A percentile compares a stretch with the other conserved stretches of the same genome.
Conservation (phyloP, 2,888 invertebrate genomes). For the Girardia tigrina region DNA sequence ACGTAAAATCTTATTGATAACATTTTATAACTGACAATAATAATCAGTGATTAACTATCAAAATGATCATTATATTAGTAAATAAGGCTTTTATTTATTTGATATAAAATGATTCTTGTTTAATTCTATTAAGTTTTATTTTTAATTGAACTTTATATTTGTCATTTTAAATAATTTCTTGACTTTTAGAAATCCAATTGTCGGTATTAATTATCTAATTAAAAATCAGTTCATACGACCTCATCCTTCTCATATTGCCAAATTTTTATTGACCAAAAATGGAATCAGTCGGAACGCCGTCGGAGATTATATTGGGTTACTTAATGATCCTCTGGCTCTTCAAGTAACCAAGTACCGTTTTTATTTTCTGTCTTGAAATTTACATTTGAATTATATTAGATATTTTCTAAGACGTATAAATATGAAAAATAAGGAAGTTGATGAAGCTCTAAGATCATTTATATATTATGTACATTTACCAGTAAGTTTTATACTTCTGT, state of each 20-base stretch:
- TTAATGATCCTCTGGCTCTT: not conserved
- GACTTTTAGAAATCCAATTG: conserved; percentile 11
- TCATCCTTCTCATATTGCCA: conserved; percentile 15
- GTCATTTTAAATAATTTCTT: too few relatives aligned
- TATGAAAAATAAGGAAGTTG: conserved; percentile 20
- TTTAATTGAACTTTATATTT: too few relatives aligned
- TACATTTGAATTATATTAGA: not conserved
- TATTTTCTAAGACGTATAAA: not conserved
- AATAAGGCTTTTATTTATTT: too few relatives aligned
- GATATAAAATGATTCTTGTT: too few relatives aligned
- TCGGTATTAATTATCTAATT: not conserved
- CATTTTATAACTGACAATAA: too few relatives aligned
- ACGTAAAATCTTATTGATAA: too few relatives aligned
- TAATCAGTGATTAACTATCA: too few relatives aligned
- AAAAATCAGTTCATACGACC: conserved; percentile 25
- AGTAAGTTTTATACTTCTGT: too few relatives aligned
- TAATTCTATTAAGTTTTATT: too few relatives aligned
- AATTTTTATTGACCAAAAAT: conserved; percentile 15
- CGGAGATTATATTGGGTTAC: not conserved
- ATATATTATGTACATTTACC: conserved; percentile 17
- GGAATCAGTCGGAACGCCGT: not conserved
- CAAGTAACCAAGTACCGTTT: not conserved
- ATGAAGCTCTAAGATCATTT: conserved; percentile 14
- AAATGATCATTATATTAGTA: too few relatives aligned
- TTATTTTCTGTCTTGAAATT: not conserved